Evolutionary conservation across 2,797 vertebrate species (phyloP).

Genomic region (Euphonia xanthogaster): DNA sequence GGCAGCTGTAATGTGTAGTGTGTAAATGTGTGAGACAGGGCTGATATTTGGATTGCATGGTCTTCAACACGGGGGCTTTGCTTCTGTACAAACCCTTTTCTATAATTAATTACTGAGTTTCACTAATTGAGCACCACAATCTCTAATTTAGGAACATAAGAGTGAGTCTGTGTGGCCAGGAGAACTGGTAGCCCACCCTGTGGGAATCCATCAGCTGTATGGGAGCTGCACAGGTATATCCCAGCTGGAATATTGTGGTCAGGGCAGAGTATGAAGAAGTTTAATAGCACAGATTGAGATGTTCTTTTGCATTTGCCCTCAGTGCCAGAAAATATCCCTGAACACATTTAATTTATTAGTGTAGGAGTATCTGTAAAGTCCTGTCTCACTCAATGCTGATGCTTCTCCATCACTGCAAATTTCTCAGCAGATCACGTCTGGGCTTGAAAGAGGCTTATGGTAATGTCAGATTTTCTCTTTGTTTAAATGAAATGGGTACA

Average conservation of each 20-base stretch:
- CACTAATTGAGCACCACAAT: rapidly evolving
- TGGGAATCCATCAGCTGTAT: neutral
- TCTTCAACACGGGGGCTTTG: neutral
- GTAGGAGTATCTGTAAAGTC: neutral
- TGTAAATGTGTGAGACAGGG: neutral
- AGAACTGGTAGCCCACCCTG: neutral
- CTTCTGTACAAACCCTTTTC: neutral
- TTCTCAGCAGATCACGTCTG: neutral
- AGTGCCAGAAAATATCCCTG: neutral
- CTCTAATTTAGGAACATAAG: neutral
- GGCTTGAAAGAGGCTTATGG: neutral
- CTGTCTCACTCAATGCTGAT: neutral
- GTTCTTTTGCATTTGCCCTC: neutral
- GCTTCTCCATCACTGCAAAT: neutral
- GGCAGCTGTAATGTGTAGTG: neutral
- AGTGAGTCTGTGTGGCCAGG: neutral
- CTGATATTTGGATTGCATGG: neutral
- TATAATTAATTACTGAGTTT: neutral
- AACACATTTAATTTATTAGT: neutral
- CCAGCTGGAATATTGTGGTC: neutral
- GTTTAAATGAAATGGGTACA: neutral
- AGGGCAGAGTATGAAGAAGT: neutral
- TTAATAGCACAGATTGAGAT: neutral
- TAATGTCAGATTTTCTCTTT: constrained; percentile 18
- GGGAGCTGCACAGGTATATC: neutral